phyloP scores from a whole-genome alignment of 2,113 vertebrate species.

The Pomatostomus ruficeps region DNA sequence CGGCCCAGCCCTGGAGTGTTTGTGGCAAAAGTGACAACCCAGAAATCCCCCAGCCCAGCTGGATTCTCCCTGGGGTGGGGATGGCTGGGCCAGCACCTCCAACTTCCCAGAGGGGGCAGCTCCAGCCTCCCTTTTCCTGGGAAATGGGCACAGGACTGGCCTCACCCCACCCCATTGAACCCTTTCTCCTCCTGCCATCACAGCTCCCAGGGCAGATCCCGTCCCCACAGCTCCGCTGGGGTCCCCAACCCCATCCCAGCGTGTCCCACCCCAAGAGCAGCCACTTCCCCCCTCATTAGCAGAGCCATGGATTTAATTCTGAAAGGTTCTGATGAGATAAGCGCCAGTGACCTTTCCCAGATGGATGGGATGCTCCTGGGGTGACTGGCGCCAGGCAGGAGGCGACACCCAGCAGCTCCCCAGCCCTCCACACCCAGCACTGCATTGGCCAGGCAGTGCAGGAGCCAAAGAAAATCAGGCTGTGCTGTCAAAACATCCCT shows the following conservation, averaged over 20 bases:
- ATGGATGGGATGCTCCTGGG: not conserved
- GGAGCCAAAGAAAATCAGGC: not conserved
- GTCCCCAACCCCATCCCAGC: not conserved
- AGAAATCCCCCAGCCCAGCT: not conserved
- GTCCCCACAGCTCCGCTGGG: fast-evolving
- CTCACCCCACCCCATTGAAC: not conserved
- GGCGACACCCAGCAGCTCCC: not conserved
- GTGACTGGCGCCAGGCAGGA: fast-evolving
- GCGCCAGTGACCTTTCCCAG: not conserved
- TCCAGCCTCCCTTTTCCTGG: not conserved
- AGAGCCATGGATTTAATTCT: not conserved
- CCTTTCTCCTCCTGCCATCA: not conserved
- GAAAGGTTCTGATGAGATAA: not conserved
- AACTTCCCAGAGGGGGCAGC: not conserved
- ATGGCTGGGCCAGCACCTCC: not conserved
- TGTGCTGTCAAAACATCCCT: not conserved
- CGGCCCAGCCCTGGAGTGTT: too few relatives aligned
- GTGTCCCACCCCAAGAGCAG: not conserved
- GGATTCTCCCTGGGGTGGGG: not conserved
- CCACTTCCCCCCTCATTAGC: not conserved
- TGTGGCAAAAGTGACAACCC: too few relatives aligned
- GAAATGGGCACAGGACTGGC: not conserved
- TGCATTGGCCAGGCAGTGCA: not conserved
- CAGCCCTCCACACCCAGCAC: not conserved
- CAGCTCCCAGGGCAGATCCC: fast-evolving